Conservation (phyloP, 37 sponge, comb jelly and placozoan genomes). For the Hormiphora californensis region DNA sequence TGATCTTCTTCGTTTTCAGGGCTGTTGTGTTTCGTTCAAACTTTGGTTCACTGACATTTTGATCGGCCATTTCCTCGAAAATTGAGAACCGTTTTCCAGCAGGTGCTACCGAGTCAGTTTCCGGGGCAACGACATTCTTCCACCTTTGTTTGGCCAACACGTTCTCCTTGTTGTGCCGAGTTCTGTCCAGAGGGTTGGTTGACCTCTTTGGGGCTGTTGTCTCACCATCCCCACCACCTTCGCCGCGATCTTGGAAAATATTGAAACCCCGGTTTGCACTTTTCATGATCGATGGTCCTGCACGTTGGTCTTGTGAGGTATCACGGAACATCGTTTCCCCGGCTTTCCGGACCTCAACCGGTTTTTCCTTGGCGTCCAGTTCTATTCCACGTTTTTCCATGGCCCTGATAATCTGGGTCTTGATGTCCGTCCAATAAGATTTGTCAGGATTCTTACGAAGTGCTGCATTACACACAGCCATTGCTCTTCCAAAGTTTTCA, state of each 20-base stretch:
- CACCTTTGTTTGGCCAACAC: conserved; percentile 14
- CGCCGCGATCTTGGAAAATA: neutral
- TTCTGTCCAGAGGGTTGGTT: conserved; percentile 10
- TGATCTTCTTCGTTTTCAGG: conserved; percentile 6
- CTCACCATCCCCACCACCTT: neutral
- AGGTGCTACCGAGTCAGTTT: neutral
- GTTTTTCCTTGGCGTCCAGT: neutral
- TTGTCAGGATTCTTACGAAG: neutral
- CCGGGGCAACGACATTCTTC: conserved; percentile 30
- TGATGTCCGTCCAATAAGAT: neutral
- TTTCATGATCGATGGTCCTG: neutral
- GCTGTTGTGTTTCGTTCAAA: conserved; percentile 23
- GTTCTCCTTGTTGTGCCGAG: neutral
- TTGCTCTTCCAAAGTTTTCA: neutral
- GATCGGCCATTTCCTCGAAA: neutral
- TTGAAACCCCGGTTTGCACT: neutral
- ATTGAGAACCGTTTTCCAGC: neutral
- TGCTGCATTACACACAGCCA: conserved; percentile 25
- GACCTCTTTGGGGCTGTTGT: neutral
- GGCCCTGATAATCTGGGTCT: neutral
- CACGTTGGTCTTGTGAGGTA: conserved; percentile 10
- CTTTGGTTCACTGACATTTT: neutral
- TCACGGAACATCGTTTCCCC: neutral
- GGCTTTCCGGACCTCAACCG: neutral
- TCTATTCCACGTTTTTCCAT: neutral